Conservation (phyloP, 1,140 invertebrate species). For the Coenobita brevimanus region DNA sequence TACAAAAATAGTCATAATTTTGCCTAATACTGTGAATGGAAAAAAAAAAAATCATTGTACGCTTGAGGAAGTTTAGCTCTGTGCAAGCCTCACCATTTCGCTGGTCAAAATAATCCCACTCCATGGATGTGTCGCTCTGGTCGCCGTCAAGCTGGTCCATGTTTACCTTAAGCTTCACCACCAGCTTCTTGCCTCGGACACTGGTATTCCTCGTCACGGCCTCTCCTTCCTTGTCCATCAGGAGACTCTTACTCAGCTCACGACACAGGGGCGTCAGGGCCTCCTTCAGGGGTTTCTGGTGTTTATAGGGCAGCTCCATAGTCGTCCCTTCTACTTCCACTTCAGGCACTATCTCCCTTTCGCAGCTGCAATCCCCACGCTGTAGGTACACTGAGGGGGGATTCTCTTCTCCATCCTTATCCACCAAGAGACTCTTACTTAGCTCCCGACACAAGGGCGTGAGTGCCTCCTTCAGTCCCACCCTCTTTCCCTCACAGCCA, state of each 20-base stretch:
- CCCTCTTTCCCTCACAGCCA: too few species aligned
- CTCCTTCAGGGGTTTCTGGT: constrained; percentile 40
- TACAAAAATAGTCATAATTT: too few species aligned
- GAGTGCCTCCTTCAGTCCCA: constrained; percentile 39
- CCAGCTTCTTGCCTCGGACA: constrained; percentile 5
- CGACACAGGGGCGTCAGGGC: constrained; percentile 44
- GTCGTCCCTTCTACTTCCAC: constrained; percentile 44
- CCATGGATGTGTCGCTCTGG: constrained; percentile 55
- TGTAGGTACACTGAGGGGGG: too few species aligned
- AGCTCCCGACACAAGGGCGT: constrained; percentile 50
- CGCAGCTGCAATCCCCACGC: background rate
- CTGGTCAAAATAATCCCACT: constrained; percentile 61
- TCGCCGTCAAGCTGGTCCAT: constrained; percentile 49
- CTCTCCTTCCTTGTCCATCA: constrained; percentile 11
- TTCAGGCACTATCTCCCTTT: constrained; percentile 17
- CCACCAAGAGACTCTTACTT: constrained; percentile 25
- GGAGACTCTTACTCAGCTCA: constrained; percentile 40
- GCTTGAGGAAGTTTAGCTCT: background rate
- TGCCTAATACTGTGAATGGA: too few species aligned
- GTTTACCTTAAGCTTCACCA: constrained; percentile 35
- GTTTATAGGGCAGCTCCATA: constrained; percentile 42
- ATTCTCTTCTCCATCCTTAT: too few species aligned
- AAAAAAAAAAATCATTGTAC: background rate
- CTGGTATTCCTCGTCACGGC: too few species aligned
- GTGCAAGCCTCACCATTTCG: constrained; percentile 21